Evolutionary conservation across 2,113 vertebrate species (phyloP).

Genomic region (Pampusana beccarii): DNA sequence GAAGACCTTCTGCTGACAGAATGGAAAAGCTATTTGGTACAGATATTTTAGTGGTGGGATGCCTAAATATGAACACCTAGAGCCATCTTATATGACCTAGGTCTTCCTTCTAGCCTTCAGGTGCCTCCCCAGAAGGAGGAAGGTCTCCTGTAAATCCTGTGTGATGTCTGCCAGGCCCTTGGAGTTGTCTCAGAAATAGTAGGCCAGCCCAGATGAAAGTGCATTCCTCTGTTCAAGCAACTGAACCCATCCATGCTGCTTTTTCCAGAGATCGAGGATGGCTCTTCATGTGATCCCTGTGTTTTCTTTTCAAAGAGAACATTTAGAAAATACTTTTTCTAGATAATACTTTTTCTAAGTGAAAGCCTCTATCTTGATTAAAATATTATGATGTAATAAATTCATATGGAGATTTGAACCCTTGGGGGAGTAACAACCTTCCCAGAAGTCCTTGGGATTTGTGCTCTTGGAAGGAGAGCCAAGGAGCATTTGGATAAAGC

Average conservation of each 20-base stretch:
- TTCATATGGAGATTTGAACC: not conserved
- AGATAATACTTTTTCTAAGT: not conserved
- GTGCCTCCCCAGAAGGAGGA: not conserved
- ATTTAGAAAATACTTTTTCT: not conserved
- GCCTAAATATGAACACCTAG: not conserved
- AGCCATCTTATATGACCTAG: not conserved
- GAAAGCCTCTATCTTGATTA: not conserved
- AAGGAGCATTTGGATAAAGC: not conserved
- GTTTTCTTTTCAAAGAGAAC: not conserved
- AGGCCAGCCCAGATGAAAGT: not conserved
- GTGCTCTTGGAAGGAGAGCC: not conserved
- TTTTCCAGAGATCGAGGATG: not conserved
- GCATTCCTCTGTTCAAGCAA: not conserved
- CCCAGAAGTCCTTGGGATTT: not conserved
- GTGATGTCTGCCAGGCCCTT: not conserved
- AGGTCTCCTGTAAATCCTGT: not conserved
- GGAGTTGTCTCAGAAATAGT: not conserved
- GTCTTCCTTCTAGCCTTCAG: not conserved
- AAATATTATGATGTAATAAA: not conserved
- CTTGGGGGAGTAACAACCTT: not conserved
- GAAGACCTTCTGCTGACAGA: not conserved
- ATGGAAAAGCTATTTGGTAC: not conserved
- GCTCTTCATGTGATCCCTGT: not conserved
- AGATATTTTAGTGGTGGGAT: not conserved
- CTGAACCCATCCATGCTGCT: not conserved